These are phyloP conservation scores for Tachina grossa DNA, from an alignment of 2,888 invertebrate species.

Conservation along the genomic window DNA sequence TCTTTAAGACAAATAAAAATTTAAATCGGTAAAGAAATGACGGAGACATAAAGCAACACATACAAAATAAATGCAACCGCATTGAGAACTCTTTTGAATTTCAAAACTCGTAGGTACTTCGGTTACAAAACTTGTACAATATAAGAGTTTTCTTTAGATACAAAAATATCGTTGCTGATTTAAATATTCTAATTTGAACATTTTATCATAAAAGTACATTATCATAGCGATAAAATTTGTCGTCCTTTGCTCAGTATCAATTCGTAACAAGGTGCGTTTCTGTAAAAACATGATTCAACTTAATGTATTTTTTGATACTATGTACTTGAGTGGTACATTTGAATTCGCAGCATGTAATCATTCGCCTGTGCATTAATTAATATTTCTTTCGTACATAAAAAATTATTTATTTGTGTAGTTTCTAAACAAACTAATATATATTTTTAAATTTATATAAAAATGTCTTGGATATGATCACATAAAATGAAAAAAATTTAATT, in stretches of 20 bases:
- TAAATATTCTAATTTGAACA: no score
- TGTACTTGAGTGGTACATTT: slow-evolving; percentile 24
- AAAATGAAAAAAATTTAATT: not conserved
- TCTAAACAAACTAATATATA: slow-evolving; percentile 60
- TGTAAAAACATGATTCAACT: not conserved
- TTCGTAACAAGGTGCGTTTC: not conserved
- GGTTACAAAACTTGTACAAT: no score
- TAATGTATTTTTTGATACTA: not conserved
- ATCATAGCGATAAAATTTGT: not conserved
- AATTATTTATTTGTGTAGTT: slow-evolving; percentile 48
- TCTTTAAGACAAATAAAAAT: no score
- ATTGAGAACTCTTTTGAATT: no score
- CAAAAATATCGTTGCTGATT: no score
- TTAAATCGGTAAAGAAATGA: no score
- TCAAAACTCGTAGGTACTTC: no score
- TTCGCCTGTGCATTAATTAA: slow-evolving; percentile 35
- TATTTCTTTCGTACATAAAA: slow-evolving; percentile 37
- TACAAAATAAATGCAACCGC: no score
- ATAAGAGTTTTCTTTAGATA: no score
- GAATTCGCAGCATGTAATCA: slow-evolving; percentile 54
- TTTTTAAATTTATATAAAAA: slow-evolving; percentile 21
- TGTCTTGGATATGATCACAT: not conserved
- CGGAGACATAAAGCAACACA: no score
- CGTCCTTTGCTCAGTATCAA: not conserved
- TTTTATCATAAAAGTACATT: no score